Evolutionary conservation across 2,888 invertebrate genomes (phyloP).

Genomic region (Hypomecis atomaria): DNA sequence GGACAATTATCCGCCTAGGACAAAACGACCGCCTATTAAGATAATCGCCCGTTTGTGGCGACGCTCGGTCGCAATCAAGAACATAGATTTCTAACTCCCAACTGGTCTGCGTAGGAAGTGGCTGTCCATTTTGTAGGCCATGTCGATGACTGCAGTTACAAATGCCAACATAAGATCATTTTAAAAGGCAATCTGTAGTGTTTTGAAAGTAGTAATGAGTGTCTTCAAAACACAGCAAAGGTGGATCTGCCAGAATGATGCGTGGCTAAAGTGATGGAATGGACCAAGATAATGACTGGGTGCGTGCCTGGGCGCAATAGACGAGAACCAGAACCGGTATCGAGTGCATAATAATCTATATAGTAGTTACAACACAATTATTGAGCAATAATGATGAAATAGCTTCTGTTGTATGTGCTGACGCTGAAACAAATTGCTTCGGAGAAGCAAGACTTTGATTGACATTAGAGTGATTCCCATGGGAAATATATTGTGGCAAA

Average conservation of each 20-base stretch:
- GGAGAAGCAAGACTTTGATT: slow-evolving; percentile 34
- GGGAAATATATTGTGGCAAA: slow-evolving; percentile 38
- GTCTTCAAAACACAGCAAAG: slow-evolving; percentile 18
- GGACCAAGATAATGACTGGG: slow-evolving; percentile 31
- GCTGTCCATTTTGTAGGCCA: slow-evolving; percentile 34
- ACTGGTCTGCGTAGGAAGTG: slow-evolving; percentile 40
- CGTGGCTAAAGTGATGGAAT: slow-evolving; percentile 30
- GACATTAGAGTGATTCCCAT: slow-evolving; percentile 38
- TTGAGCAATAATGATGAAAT: slow-evolving; percentile 40
- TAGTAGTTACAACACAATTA: slow-evolving; percentile 42
- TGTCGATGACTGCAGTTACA: slow-evolving; percentile 16
- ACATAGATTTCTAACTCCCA: slow-evolving; percentile 63
- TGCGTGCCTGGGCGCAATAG: slow-evolving; percentile 40
- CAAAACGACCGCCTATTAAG: slow-evolving; percentile 75
- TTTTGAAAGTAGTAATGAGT: slow-evolving; percentile 8
- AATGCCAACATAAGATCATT: slow-evolving; percentile 5
- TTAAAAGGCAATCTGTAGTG: neutral
- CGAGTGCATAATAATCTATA: slow-evolving; percentile 39
- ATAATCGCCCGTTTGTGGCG: slow-evolving; percentile 60
- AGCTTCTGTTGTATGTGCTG: slow-evolving; percentile 28
- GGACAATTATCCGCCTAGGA: slow-evolving; percentile 65
- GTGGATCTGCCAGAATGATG: slow-evolving; percentile 22
- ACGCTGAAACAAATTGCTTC: slow-evolving; percentile 33
- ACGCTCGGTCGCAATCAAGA: slow-evolving; percentile 53
- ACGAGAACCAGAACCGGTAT: slow-evolving; percentile 38